Evolutionary conservation across 1,140 invertebrate genomes (phyloP).

Genomic region (Globodera rostochiensis): DNA sequence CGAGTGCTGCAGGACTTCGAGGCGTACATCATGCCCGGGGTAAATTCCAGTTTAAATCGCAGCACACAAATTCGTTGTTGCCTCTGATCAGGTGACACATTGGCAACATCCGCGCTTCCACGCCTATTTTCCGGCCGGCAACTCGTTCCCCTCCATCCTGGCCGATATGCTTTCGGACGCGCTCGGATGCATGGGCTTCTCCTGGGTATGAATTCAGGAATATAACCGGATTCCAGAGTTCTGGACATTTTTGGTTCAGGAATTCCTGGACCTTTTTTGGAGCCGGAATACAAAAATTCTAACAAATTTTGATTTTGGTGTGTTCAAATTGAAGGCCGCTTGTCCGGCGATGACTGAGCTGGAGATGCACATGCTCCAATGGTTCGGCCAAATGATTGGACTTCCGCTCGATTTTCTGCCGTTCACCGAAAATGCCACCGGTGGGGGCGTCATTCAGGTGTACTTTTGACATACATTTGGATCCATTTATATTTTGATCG

Average conservation of each 20-base stretch:
- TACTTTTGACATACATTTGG: not conserved
- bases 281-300: too few relatives aligned
- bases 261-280: too few relatives aligned
- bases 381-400: constrained; percentile 80
- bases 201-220: constrained; percentile 74
- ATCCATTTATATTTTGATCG: too few relatives aligned
- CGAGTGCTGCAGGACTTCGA: constrained; percentile 91
- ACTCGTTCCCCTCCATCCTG: constrained; percentile 93
- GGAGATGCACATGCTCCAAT: constrained; percentile 93
- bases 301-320: too few relatives aligned
- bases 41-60: constrained; percentile 65
- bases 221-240: too few relatives aligned
- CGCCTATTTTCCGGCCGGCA: constrained; percentile 96
- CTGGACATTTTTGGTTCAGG: too few relatives aligned
- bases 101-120: constrained; percentile 99
- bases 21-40: constrained; percentile 93
- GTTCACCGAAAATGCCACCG: constrained; percentile 67
- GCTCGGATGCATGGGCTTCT: constrained; percentile 95
- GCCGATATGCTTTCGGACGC: constrained; percentile 96
- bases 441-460: constrained; percentile 73
- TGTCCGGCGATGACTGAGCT: constrained; percentile 95
- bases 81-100: constrained; percentile 78
- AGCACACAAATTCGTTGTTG: not conserved
- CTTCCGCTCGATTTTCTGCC: constrained; percentile 71
- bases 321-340: constrained; percentile 71